Conservation (phyloP, 2,797 vertebrate genomes). For the Crypturellus tataupa region DNA sequence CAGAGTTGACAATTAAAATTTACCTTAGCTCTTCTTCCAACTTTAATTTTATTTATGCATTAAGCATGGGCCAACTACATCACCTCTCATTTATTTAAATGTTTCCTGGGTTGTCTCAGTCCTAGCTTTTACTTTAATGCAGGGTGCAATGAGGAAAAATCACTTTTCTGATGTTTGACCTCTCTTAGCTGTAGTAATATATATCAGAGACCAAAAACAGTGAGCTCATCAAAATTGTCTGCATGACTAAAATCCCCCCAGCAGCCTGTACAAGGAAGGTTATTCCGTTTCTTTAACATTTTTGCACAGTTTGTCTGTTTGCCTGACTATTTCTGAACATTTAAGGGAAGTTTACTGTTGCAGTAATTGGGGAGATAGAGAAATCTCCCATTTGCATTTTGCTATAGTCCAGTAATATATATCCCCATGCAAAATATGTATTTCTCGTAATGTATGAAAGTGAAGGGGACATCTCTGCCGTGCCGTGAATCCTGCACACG, state of each 20-base stretch:
- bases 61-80: not conserved
- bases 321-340: not conserved
- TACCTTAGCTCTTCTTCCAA: not conserved
- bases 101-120: conserved; percentile 9
- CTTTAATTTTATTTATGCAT: conserved; percentile 8
- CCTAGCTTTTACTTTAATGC: not conserved
- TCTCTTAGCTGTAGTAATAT: conserved; percentile 32
- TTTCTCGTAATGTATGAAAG: conserved; percentile 38
- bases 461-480: conserved; percentile 77
- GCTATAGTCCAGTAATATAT: not conserved
- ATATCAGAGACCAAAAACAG: conserved; percentile 25
- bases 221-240: not conserved
- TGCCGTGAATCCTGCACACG: conserved; percentile 74
- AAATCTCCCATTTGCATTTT: not conserved
- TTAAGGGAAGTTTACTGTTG: not conserved
- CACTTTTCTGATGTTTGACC: conserved; percentile 13
- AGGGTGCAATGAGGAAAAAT: not conserved
- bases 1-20: not conserved
- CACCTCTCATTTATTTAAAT: conserved; percentile 25
- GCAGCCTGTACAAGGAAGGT: not conserved
- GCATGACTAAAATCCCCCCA: conserved; percentile 39
- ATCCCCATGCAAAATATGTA: conserved; percentile 4
- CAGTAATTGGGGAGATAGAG: not conserved
- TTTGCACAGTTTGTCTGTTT: not conserved
- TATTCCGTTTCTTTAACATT: conserved; percentile 13